Percentiles rank a stretch among this genome's conserved stretches.
These are phyloP conservation scores for Bujurquina vittata DNA, from an alignment of 2,113 vertebrate genomes.

Conservation along the genomic window DNA sequence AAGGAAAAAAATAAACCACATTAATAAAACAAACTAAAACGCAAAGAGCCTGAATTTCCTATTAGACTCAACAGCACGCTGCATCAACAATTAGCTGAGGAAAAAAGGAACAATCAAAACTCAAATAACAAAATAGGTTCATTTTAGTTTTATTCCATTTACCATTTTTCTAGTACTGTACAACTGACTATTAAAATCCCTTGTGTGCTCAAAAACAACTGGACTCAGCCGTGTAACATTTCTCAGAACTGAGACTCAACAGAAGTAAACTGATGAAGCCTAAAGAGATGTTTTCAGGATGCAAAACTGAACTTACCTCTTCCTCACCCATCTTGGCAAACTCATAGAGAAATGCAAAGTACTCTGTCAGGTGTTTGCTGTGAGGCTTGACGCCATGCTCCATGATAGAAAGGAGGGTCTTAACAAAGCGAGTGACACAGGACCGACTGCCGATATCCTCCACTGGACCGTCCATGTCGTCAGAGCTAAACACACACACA, in stretches of 20 bases:
- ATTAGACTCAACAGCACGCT: not conserved
- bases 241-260: too few species aligned
- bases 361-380: conserved; percentile 98
- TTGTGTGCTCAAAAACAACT: too few species aligned
- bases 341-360: conserved; percentile 98
- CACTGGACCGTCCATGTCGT: conserved; percentile 97
- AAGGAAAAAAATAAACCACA: not conserved
- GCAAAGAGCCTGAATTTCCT: too few species aligned
- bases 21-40: not conserved
- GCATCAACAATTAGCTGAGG: not conserved
- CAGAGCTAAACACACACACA: conserved; percentile 81
- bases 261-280: too few species aligned
- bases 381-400: conserved; percentile 98
- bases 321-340: conserved; percentile 99
- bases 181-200: not conserved
- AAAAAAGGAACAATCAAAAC: not conserved
- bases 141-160: rapidly evolving
- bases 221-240: too few species aligned
- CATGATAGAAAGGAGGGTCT: conserved; percentile 97
- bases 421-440: conserved; percentile 97
- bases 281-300: not conserved
- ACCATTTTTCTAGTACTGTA: rapidly evolving
- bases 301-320: conserved; percentile 80
- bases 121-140: not conserved
- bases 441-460: conserved; percentile 98